Evolutionary conservation across 2,797 vertebrate species (phyloP), one percentile per base, ranked within the genome.

Genomic region (Eidolon dupreanum): DNA sequence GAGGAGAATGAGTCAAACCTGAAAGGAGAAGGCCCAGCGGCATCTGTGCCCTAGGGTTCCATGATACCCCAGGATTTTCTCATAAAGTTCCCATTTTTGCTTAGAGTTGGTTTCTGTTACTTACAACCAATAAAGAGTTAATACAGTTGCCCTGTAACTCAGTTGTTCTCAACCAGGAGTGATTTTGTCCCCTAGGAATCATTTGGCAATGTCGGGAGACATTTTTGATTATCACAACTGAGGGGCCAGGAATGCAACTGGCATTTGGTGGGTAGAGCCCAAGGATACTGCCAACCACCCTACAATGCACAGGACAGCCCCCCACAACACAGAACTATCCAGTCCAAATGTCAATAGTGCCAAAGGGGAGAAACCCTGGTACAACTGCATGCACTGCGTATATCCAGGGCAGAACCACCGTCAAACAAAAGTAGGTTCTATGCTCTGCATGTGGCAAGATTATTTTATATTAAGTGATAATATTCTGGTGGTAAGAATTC

Each of bases 31-130:
- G 46, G 33, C 4, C 57, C 46, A 38, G 15, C 13, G 6, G 2
- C 38, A 81, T 49, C 6, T 20, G 1, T 17, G 55, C 38, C 51
- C 41, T 41, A 65, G n/a, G 66, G 22, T 51, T 70, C 70, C 31
- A 4, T 12, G 36, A 55, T 16, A 68, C 26, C 6, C 31, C 26
- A 38, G 15, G 73, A 66, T 73, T 71, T 89, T 73, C 51, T 65
- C 26, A 70, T 13, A 8, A 33, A 53, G 19, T 51, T 15, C 2
- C 7, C 10, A 12, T 65, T 46, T 85, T 81, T 78, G 71, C 90
- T 75, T 77, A 71, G 31, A 57, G 65, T 49, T 91, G 38, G 49
- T 75, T 92, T 66, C 78, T 85, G 31, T 59, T 65, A 46, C 65
- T 93, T 61, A 66, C n/a, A 55, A n/a, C 41, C 33, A 61, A 59